These are phyloP conservation scores for Bostrychus sinensis DNA, from an alignment of 2,113 vertebrate species.

Conservation along the genomic window DNA sequence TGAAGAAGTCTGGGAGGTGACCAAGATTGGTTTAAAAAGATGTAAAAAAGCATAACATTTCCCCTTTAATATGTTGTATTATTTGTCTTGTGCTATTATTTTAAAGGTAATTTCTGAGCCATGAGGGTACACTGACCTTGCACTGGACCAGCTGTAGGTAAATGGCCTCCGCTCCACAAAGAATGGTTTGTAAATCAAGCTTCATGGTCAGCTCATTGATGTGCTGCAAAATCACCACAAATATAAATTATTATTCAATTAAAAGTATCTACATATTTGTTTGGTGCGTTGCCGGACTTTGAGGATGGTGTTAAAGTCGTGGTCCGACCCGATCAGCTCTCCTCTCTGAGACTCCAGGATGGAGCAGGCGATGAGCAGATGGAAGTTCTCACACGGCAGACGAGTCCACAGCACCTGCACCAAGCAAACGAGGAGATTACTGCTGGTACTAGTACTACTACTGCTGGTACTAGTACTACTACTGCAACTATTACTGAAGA, in stretches of 20 bases:
- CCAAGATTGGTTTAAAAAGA: too few relatives aligned
- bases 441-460: not conserved
- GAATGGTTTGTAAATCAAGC: constrained; percentile 84
- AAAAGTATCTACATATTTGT: not conserved
- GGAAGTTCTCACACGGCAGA: constrained; percentile 87
- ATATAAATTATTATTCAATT: not conserved
- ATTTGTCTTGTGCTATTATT: too few relatives aligned
- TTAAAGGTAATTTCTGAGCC: too few relatives aligned
- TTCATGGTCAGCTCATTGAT: constrained; percentile 93
- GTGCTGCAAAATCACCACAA: constrained; percentile 77
- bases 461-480: not conserved
- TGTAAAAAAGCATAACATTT: too few relatives aligned
- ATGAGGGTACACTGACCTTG: constrained; percentile 59
- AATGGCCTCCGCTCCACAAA: constrained; percentile 83
- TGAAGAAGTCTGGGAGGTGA: too few relatives aligned
- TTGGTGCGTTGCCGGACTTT: constrained; percentile 75
- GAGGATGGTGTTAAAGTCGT: constrained; percentile 93
- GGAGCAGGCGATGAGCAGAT: constrained; percentile 88
- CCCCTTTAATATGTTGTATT: too few relatives aligned
- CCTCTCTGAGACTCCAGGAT: constrained; percentile 88
- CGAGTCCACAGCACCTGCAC: constrained; percentile 87
- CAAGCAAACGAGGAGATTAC: not conserved
- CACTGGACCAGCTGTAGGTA: constrained; percentile 84
- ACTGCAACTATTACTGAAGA: not conserved
- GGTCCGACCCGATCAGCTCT: constrained; percentile 87